Percentiles rank a stretch among this genome's conserved stretches.
phyloP scores from a whole-genome alignment of 1,140 invertebrate genomes.

The Drosophila rufa region DNA sequence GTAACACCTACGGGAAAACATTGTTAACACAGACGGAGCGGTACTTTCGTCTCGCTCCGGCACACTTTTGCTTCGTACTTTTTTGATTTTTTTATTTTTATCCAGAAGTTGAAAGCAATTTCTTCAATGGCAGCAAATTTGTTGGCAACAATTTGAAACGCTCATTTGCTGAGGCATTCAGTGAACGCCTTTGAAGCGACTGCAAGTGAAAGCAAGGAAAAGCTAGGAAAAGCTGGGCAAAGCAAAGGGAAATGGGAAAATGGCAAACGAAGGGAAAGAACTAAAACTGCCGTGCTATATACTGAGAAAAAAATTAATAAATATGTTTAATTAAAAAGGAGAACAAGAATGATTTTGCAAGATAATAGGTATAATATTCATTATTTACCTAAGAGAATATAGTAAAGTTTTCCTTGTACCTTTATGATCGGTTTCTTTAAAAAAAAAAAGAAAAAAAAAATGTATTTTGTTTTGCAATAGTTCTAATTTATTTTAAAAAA shows the following conservation, averaged over 20 bases:
- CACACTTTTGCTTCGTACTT: not conserved
- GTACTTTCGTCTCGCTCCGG: conserved; percentile 24
- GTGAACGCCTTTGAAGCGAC: conserved; percentile 59
- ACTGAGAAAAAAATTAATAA: not conserved
- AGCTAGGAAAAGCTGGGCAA: conserved; percentile 2
- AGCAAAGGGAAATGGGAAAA: conserved; percentile 24
- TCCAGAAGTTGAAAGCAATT: conserved; percentile 55
- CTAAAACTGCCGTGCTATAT: conserved; percentile 47
- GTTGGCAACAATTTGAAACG: conserved; percentile 80
- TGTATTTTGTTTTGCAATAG: too few species aligned
- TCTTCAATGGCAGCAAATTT: conserved; percentile 78
- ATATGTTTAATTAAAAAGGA: too few species aligned
- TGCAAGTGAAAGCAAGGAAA: conserved; percentile 38
- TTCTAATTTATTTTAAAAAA: too few species aligned
- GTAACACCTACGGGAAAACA: conserved; percentile 25
- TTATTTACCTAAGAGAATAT: too few species aligned
- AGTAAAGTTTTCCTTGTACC: too few species aligned
- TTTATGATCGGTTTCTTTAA: too few species aligned
- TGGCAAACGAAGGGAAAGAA: conserved; percentile 38
- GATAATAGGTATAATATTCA: too few species aligned
- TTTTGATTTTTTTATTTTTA: conserved; percentile 11
- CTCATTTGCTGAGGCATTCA: conserved; percentile 74
- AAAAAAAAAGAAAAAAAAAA: too few species aligned
- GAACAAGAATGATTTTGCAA: too few species aligned
- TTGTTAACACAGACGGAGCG: conserved; percentile 35